A percentile compares a stretch with the other conserved stretches of the same genome.
Conservation (phyloP, 2,888 invertebrate genomes). For the Andrena camellia region DNA sequence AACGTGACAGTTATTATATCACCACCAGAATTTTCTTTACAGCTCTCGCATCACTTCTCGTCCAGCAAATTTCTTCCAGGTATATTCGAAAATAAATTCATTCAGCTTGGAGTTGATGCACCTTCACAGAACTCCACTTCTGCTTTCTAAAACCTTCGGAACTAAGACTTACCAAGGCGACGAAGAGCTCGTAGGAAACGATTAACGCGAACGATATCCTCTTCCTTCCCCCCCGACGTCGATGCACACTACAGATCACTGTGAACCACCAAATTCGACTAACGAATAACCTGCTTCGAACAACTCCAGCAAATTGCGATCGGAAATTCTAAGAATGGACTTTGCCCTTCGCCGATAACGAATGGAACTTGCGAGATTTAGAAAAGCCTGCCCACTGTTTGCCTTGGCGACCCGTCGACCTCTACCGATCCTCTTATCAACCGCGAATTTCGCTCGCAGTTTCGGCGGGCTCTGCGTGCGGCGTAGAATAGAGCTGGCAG, state of each 20-base stretch:
- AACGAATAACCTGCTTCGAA: neutral
- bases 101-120: neutral
- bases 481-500: neutral
- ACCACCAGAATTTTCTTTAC: no score
- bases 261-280: conserved; percentile 52
- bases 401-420: neutral
- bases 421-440: neutral
- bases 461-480: neutral
- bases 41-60: no score
- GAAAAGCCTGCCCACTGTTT: neutral
- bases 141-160: neutral
- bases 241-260: conserved; percentile 63
- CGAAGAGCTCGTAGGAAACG: neutral
- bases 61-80: no score
- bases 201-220: conserved; percentile 37
- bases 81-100: no score
- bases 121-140: neutral
- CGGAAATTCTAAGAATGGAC: neutral
- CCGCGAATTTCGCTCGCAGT: neutral
- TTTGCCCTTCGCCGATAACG: neutral
- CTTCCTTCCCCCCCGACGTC: conserved; percentile 27
- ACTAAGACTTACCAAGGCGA: conserved; percentile 48
- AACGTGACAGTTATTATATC: no score
- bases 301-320: neutral
- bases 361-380: neutral